Base-by-base conservation (phyloP, 2,113 vertebrate genomes). In the Hippotragus niger region DNA sequence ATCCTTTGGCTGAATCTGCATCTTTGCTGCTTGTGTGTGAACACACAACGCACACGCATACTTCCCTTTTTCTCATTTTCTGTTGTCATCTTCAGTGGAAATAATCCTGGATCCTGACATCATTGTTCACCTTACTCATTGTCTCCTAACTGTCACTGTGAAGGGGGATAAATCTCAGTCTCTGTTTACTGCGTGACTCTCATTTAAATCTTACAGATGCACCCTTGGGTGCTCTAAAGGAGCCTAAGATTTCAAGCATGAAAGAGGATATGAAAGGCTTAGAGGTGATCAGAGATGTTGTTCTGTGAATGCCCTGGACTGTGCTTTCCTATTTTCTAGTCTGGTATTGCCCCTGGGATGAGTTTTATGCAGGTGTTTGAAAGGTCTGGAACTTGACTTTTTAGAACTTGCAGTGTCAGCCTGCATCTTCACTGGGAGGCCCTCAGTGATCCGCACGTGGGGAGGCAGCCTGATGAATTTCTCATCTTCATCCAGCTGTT, bases 401-500 rank as follows among this genome's bases (percentile, higher is more conserved):
- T 93, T 87, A 87, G 67, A 91, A 58, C 85, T 43, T n/a, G 12
- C 12, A 4, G 40, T 83, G n/a, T 97, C 76, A 62, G 82, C 71
- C 76, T 91, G 64, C 36, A 4, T 90, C 82, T 87, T 95, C 80
- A 10, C 27, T 95, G 78, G 97, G 97, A 95, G 83, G 85, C 27
- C 91, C 91, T 97, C 60, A 91, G 90, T 64, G 29, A 45, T 91
- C 36, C 86, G 74, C 71, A 80, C 78, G 50, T 14, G 36, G 80
- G 94, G 96, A 94, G 67, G 88, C 58, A 87, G 82, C 95, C 96
- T 82, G 90, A 53, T 78, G 33, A 52, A 93, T 98, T 89, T 97
- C 95, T 95, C 55, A 71, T 96, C n/a, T 47, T 91, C 45, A 53
- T 86, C 85, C 92, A 97, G 97, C 93, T 98, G 97, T 97, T 86